Percentiles rank a stretch among this genome's conserved stretches.
Evolutionary conservation across 2,113 vertebrate species (phyloP).

Genomic region (Passer montanus): DNA sequence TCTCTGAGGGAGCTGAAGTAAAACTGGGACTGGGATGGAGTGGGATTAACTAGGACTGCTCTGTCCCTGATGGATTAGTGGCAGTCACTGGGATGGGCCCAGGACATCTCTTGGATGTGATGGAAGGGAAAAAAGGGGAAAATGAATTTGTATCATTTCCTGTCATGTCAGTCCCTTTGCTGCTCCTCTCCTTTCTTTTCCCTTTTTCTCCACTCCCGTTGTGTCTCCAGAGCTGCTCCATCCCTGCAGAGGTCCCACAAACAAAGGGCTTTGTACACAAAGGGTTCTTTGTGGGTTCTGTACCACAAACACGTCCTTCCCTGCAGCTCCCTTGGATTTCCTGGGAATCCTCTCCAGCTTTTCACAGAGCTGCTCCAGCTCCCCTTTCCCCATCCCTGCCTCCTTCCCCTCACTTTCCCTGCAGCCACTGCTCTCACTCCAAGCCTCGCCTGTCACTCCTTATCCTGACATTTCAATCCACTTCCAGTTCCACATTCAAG

Average conservation of each 20-base stretch:
- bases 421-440: background rate
- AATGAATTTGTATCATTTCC: fast-evolving
- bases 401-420: background rate
- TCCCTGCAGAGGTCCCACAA: background rate
- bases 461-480: background rate
- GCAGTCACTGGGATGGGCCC: background rate
- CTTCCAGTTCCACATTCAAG: background rate
- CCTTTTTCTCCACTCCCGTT: background rate
- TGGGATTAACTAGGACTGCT: background rate
- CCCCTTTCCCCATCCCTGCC: background rate
- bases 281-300: background rate
- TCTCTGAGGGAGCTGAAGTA: background rate
- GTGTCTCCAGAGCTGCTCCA: background rate
- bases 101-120: background rate
- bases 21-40: background rate
- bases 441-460: background rate
- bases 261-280: background rate
- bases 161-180: background rate
- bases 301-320: background rate
- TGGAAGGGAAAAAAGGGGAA: background rate
- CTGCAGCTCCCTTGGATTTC: background rate
- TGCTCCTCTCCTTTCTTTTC: background rate
- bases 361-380: background rate
- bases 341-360: background rate
- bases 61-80: background rate